Percentiles rank a stretch among this genome's conserved stretches.
Conservation (phyloP, 2,797 vertebrate genomes). For the Scarus forsteni region DNA sequence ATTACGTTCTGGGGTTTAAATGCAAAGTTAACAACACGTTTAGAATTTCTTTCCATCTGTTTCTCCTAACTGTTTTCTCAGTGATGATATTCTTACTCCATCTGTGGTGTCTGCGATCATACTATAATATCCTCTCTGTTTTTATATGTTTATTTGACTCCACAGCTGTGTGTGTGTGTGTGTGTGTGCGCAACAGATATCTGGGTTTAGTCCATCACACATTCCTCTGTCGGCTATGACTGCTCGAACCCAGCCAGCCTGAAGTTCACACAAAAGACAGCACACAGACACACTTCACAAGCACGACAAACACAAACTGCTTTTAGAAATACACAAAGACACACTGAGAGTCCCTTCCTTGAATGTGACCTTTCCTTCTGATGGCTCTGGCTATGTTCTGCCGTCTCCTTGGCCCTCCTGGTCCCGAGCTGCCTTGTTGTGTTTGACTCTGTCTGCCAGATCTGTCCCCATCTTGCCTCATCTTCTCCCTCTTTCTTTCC, state of each 20-base stretch:
- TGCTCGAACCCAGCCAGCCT: conserved; percentile 59
- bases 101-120: conserved; percentile 45
- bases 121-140: conserved; percentile 30
- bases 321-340: conserved; percentile 23
- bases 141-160: conserved; percentile 31
- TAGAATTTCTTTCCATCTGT: conserved; percentile 54
- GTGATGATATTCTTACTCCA: conserved; percentile 10
- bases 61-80: conserved; percentile 35
- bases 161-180: conserved; percentile 49
- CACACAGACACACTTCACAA: conserved; percentile 21
- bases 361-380: conserved; percentile 52
- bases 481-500: conserved; percentile 13
- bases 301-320: conserved; percentile 15
- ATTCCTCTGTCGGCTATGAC: conserved; percentile 72
- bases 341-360: conserved; percentile 35
- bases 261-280: conserved; percentile 69
- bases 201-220: conserved; percentile 71
- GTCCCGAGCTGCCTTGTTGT: conserved; percentile 18
- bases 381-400: conserved; percentile 22
- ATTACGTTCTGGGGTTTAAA: conserved; percentile 54
- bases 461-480: conserved; percentile 17
- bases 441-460: conserved; percentile 16
- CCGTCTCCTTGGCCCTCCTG: conserved; percentile 27
- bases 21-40: conserved; percentile 59
- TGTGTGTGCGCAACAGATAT: conserved; percentile 69